These are phyloP conservation scores for Eupithecia subumbrata DNA, from an alignment of 2,888 invertebrate genomes.

Conservation along the genomic window DNA sequence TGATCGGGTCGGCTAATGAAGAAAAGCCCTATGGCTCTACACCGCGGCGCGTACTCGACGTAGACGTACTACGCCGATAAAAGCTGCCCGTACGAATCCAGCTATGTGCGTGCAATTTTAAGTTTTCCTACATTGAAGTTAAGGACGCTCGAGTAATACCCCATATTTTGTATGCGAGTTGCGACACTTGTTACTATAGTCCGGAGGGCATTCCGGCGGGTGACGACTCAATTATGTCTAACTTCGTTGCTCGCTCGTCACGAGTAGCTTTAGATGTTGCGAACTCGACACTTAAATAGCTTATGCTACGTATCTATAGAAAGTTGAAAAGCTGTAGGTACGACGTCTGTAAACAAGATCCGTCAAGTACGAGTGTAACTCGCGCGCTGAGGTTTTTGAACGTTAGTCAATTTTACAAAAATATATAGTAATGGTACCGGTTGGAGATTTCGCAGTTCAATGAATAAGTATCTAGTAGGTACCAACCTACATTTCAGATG, in stretches of 20 bases:
- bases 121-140: neutral
- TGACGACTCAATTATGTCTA: slow-evolving; percentile 73
- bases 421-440: too few relatives aligned
- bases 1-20: neutral
- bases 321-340: neutral
- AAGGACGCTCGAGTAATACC: neutral
- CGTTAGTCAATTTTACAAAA: too few relatives aligned
- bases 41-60: neutral
- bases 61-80: neutral
- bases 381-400: too few relatives aligned
- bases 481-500: too few relatives aligned
- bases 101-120: neutral
- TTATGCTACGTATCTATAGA: neutral
- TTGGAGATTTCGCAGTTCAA: too few relatives aligned
- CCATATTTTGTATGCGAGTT: slow-evolving; percentile 67
- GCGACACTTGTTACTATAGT: slow-evolving; percentile 68
- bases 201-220: slow-evolving; percentile 63
- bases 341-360: too few relatives aligned
- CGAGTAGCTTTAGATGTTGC: slow-evolving; percentile 59
- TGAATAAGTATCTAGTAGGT: too few relatives aligned
- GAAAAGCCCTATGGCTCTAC: neutral
- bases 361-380: too few relatives aligned
- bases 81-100: neutral
- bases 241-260: slow-evolving; percentile 72
- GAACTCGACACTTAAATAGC: slow-evolving; percentile 46